Base-by-base conservation (phyloP, 2,888 invertebrate genomes). In the Myopa tessellatipennis region DNA sequence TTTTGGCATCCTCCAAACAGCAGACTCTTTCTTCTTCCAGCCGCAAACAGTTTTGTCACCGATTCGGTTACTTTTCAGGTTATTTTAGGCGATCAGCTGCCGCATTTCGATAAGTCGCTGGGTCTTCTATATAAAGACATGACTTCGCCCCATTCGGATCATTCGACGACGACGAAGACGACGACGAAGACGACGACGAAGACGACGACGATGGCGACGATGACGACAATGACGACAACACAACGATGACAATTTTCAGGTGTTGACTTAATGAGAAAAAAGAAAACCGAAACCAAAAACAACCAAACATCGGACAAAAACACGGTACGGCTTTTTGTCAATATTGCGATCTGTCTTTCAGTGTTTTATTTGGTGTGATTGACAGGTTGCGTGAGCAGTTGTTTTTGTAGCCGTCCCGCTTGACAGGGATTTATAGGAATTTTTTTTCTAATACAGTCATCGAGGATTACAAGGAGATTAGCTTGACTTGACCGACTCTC, bases 251-350 rank as follows among this genome's bases (percentile, higher is more conserved):
- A 65, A 74, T 74, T 40, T 69, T 75, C 67, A 78, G 75, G 72
- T 71, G 74, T 75, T 75, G 72, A 70, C 75, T 75, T 75, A 78
- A 75, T 78, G 75, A 74, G 71, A 63, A 71, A 45, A 40, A 77
- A 72, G 45, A 67, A 55, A 50, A 58, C 36, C 38, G 40, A 26
- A 61, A 65, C 18, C 36, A 40, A n/a, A 16, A 26, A 50, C 26
- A 14, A 50, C 10, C 16, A 14, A 70, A 36, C 18, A 34, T 14
- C 40, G 40, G 58, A 63, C 34, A 34, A 65, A 65, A 65, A 36
- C 65, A 16, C 14, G 36, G n/a, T n/a, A 61, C 61, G n/a, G 34
- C 16, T 68, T 75, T 75, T 68, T 69, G 58, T 69, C 71, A 55
- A 38, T 70, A 69, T 45, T 70, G 18, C 58, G 68, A 52, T 74